phyloP scores from a whole-genome alignment of 2,888 invertebrate genomes.

The Drosophila yooni region DNA sequence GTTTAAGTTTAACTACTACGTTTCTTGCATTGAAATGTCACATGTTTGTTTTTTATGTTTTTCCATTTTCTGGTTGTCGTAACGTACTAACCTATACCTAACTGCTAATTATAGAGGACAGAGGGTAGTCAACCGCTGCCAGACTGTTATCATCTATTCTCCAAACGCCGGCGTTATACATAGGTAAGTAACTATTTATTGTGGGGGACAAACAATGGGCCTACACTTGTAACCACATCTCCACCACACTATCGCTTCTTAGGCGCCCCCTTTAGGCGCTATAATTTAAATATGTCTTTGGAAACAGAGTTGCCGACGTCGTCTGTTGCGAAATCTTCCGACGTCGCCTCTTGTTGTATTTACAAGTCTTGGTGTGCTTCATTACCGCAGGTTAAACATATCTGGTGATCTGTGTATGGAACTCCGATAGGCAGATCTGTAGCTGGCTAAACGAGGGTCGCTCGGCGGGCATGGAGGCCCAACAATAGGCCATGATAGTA shows the following conservation, averaged over 20 bases:
- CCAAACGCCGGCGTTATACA: slow-evolving; percentile 36
- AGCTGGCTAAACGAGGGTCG: slow-evolving; percentile 93
- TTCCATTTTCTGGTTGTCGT: slow-evolving; percentile 1
- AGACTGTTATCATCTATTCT: slow-evolving; percentile 5
- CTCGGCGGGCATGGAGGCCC: slow-evolving; percentile 94
- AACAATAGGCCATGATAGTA: slow-evolving; percentile 96
- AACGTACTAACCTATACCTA: slow-evolving; percentile 45
- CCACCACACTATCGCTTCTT: slow-evolving; percentile 26
- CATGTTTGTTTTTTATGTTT: slow-evolving; percentile 46
- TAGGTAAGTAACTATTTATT: slow-evolving; percentile 60
- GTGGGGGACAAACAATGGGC: slow-evolving; percentile 37
- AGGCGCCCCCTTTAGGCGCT: slow-evolving; percentile 28
- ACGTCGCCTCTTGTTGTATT: slow-evolving; percentile 76
- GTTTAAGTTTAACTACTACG: slow-evolving; percentile 47
- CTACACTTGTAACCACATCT: slow-evolving; percentile 29
- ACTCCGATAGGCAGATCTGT: slow-evolving; percentile 93
- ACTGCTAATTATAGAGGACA: slow-evolving; percentile 29
- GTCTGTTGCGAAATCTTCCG: slow-evolving; percentile 75
- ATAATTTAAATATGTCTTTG: slow-evolving; percentile 75
- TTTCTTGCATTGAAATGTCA: slow-evolving; percentile 76
- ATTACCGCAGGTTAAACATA: slow-evolving; percentile 88
- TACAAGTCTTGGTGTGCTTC: slow-evolving; percentile 76
- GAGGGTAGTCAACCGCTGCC: slow-evolving; percentile 11
- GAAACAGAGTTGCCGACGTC: slow-evolving; percentile 68
- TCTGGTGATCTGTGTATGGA: slow-evolving; percentile 93